Evolutionary conservation across 2,113 vertebrate species (phyloP).

Genomic region (Candoia aspera): DNA sequence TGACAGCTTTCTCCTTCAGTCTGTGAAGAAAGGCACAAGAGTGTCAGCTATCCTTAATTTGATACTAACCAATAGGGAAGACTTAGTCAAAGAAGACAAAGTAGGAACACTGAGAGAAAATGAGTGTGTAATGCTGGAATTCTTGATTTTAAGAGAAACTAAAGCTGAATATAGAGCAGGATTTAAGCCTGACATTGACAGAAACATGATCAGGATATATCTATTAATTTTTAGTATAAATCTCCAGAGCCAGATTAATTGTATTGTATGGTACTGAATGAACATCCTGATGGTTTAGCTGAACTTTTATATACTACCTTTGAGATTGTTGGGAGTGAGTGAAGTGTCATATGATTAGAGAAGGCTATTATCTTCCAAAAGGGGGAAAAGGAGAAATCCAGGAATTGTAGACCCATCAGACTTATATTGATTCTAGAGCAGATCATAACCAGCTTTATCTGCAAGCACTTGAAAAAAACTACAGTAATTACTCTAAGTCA

Average conservation of each 20-base stretch:
- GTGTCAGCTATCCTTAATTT: too few relatives aligned
- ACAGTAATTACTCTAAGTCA: not conserved
- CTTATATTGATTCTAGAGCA: not conserved
- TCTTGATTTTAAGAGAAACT: too few relatives aligned
- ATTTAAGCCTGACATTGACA: not conserved
- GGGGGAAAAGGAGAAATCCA: not conserved
- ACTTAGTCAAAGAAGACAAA: too few relatives aligned
- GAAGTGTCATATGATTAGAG: not conserved
- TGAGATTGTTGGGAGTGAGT: not conserved
- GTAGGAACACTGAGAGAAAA: too few relatives aligned
- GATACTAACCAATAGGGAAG: too few relatives aligned
- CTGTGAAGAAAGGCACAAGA: too few relatives aligned
- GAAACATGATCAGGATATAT: not conserved
- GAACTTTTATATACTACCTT: not conserved
- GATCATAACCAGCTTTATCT: not conserved
- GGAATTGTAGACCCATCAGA: not conserved
- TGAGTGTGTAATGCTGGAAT: too few relatives aligned
- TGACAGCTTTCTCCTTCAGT: too few relatives aligned
- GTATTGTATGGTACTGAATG: not conserved
- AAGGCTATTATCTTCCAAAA: not conserved
- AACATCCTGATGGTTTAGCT: not conserved
- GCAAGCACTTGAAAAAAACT: not conserved
- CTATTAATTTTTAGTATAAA: not conserved
- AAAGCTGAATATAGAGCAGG: too few relatives aligned
- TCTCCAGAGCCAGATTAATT: not conserved